phyloP scores from a whole-genome alignment of 2,113 vertebrate species.

The Tenrec ecaudatus region DNA sequence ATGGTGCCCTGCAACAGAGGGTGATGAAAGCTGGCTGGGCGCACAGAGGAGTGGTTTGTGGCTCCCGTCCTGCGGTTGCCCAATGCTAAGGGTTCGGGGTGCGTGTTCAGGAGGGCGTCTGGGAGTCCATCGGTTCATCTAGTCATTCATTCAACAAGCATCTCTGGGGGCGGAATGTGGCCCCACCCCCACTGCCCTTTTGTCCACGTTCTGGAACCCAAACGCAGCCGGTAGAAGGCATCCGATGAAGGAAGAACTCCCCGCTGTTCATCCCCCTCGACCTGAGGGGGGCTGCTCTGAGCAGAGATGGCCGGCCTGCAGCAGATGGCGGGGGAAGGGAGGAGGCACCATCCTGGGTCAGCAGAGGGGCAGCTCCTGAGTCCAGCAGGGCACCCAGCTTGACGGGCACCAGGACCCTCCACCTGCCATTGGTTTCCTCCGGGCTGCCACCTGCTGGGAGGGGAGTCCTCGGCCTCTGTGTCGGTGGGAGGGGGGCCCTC shows the following conservation, averaged over 20 bases:
- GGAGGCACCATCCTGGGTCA: not conserved
- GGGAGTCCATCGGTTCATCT: conserved; percentile 42
- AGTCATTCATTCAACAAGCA: conserved; percentile 35
- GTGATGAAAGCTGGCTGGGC: not conserved
- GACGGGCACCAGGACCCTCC: not conserved
- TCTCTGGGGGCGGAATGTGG: conserved; percentile 57
- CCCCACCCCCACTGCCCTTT: not conserved
- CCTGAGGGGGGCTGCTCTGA: not conserved
- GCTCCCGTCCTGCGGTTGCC: not conserved
- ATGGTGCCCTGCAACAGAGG: not conserved
- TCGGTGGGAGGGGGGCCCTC: not conserved
- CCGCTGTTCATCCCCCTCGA: conserved; percentile 41
- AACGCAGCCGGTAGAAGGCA: not conserved
- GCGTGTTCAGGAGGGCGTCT: conserved; percentile 59
- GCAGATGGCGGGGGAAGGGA: not conserved
- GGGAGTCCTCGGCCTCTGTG: not conserved
- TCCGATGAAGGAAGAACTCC: conserved; percentile 42
- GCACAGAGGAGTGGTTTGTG: not conserved
- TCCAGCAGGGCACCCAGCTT: not conserved
- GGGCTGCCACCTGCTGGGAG: not conserved
- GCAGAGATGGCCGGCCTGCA: not conserved
- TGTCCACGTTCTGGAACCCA: conserved; percentile 16
- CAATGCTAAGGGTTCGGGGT: not conserved
- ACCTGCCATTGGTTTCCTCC: not conserved
- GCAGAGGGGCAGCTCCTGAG: not conserved